Conservation (phyloP, 2,797 vertebrate genomes). For the Catamblyrhynchus diadema region DNA sequence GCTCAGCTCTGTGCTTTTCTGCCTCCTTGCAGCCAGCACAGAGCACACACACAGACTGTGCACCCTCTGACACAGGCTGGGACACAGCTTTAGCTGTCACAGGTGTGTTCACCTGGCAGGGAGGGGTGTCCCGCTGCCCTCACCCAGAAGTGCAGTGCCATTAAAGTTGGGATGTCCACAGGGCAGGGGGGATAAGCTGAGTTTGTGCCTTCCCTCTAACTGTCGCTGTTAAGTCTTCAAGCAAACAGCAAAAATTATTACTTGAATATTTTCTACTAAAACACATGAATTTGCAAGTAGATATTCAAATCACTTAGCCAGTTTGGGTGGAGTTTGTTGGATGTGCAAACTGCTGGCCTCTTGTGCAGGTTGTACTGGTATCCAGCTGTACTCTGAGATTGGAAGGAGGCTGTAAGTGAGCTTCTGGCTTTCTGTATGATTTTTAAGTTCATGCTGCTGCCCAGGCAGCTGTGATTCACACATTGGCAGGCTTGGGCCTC, state of each 20-base stretch:
- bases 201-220: not conserved
- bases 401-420: not conserved
- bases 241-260: not conserved
- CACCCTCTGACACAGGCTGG: fast-evolving
- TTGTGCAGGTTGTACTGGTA: not conserved
- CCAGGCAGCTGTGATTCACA: not conserved
- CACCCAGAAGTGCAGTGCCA: not conserved
- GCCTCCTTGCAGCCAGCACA: not conserved
- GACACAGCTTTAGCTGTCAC: not conserved
- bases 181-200: not conserved
- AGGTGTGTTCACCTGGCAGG: not conserved
- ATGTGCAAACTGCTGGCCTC: not conserved
- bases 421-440: not conserved
- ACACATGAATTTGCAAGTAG: not conserved
- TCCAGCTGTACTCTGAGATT: fast-evolving
- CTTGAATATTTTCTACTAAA: not conserved
- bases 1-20: not conserved
- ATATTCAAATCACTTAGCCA: not conserved
- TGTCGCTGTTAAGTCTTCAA: not conserved
- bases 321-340: not conserved
- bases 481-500: not conserved
- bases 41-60: not conserved
- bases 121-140: not conserved
- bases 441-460: not conserved
- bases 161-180: not conserved